Base-by-base conservation (phyloP, 2,113 vertebrate genomes). In the Hassar affinis region DNA sequence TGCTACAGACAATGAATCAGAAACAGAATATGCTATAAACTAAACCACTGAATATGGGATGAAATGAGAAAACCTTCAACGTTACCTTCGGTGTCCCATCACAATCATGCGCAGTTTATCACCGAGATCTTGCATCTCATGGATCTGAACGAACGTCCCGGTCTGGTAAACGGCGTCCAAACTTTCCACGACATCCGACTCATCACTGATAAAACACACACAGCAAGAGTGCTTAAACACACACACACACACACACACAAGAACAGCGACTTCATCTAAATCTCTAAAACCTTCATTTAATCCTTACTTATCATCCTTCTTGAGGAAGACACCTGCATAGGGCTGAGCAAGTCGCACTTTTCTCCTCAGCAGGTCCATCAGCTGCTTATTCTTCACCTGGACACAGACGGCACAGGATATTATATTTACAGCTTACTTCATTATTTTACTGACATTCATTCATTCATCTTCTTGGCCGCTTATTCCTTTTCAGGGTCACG, bases 31-130 rank as follows among this genome's bases (percentile, higher is more conserved):
- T 56, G 49, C 15, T 76, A 12, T 56, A 52, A 54, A 54, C 18
- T 30, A 75, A 76, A 30, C n/a, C 27, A 33, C 6, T 9, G 45
- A 51, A 74, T 14, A 22, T 22, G 20, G 6, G 6, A 52, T 11
- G 6, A 22, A 42, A 45, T 42, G 5, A 45, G n/a, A 69, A 84
- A 76, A 91, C 82, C 88, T 90, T 77, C 18, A 56, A 30, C 1
- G 74, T 89, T 88, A 96, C 96, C 96, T 94, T n/a, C 96, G 94
- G 81, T 99, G 97, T 7, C 98, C 98, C 95, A 99, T 99, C 83
- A 99, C 97, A 0, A 99, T 99, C 98, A 99, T 99, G 1, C 97
- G 96, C 80, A 99, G 86, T 88, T 97, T 98, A 92, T 99, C 98
- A 0, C 98, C 98, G 0, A 99, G 94, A 91, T 99, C 98, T 92